Base-by-base conservation (phyloP, 2,113 vertebrate species). In the Psittacus erithacus region DNA sequence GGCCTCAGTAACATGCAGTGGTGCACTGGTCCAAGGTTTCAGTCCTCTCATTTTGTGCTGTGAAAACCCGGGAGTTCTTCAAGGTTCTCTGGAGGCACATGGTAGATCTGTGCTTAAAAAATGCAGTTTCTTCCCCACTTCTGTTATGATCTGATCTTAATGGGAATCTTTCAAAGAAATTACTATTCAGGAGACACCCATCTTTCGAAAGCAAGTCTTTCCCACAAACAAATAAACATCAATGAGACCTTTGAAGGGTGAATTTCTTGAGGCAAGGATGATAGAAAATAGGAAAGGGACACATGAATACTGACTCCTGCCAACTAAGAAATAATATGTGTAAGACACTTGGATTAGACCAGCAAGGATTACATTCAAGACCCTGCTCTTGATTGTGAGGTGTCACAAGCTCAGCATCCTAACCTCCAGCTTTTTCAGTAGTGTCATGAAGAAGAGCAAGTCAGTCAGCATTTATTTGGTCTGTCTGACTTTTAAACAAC, bases 401-500 rank as follows among this genome's bases (percentile, higher is more conserved):
- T 86, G 25, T 80, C 67, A 90, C 1, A 1, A 94, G 22, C n/a
- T 28, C 41, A 33, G n/a, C 29, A 41, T 35, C n/a, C 14, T 83
- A 52, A 88, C 64, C 53, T 70, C 49, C 47, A 57, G 5, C 44
- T 86, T 91, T 91, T 84, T 82, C 68, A 78, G 16, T 44, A 53
- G 31, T 77, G n/a, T 74, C 59, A 47, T 46, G 28, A 81, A 74
- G 73, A 73, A 86, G 12, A 92, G 60, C 75, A 82, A 88, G 71
- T 93, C 94, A 80, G 74, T 49, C 93, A 60, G 33, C 77, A 86
- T 95, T 94, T 89, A 59, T 89, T 62, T 53, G 55, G 47, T 55
- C 62, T 92, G 41, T 62, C 44, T 86, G 89, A 28, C 88, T 96
- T 93, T 63, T 71, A 44, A 95, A 57, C 60, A 83, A 17, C 13